Evolutionary conservation across 2,797 vertebrate genomes (phyloP), one percentile per base, ranked within the genome.

Genomic region (Benthosema pterotum): DNA sequence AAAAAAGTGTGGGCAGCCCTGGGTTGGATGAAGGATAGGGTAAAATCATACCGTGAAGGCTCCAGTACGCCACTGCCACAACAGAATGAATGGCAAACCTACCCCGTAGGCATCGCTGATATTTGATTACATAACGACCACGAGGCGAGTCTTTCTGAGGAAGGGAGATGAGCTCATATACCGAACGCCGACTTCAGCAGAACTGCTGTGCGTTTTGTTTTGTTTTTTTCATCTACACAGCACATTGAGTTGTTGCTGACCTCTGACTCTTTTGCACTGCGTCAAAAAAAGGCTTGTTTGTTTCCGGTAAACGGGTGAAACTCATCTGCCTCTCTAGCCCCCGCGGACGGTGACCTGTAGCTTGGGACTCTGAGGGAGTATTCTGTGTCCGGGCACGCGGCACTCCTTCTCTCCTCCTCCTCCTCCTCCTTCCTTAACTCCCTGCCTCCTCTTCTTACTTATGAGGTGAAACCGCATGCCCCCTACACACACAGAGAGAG

Each of bases 301-400:
- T 80, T 86, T 78, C 84, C 87, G 75, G 83, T 77, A 89, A 91
- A 86, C 52, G 79, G 79, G 78, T 87, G 89, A 89, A 89, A 90
- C 76, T 79, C n/a, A n/a, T n/a, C 82, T 63, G 87, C 72, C 79
- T n/a, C n/a, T n/a, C 80, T 61, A 8, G 58, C 59, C 42, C 52
- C n/a, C n/a, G n/a, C n/a, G n/a, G n/a, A n/a, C n/a, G 0, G 77
- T 80, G 83, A 89, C 85, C 87, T 85, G 83, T 74, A 45, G 77
- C 77, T 2, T 2, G 22, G 78, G 77, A n/a, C 86, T 84, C 89
- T 57, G 52, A 3, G 91, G 91, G 91, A 83, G 84, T 90, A 91
- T 92, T 76, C 43, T 56, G 63, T 92, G 80, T 87, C 88, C 83
- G 72, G 22, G n/a, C n/a, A n/a, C n/a, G n/a, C 22, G 22, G 14